Conservation (phyloP, 2,888 invertebrate genomes). For the Pycnomerus fuliginosus region DNA sequence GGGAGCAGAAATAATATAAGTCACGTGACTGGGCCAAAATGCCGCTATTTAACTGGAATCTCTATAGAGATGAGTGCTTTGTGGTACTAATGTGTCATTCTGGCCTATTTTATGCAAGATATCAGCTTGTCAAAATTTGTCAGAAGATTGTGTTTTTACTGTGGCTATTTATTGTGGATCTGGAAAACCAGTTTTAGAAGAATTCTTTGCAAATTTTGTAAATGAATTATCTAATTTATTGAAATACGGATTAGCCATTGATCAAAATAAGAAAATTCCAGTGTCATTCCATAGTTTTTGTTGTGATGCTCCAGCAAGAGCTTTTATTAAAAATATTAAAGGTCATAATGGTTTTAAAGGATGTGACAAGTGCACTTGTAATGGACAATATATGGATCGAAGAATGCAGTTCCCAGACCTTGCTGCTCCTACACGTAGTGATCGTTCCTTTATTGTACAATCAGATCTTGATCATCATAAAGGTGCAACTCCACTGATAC, state of each 20-base stretch:
- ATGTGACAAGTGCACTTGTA: slow-evolving; percentile 30
- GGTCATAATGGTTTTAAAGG: slow-evolving; percentile 30
- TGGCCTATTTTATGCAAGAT: slow-evolving; percentile 25
- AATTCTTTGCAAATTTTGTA: slow-evolving; percentile 24
- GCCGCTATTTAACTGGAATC: too few species aligned
- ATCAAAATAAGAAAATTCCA: slow-evolving; percentile 4
- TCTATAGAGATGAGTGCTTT: too few species aligned
- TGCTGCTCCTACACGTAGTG: slow-evolving; percentile 26
- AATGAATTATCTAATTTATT: slow-evolving; percentile 16
- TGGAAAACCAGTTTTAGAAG: slow-evolving; percentile 23
- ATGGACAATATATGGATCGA: slow-evolving; percentile 23
- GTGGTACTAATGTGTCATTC: slow-evolving; percentile 12
- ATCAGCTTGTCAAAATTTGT: not conserved
- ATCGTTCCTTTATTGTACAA: slow-evolving; percentile 18
- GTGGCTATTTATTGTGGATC: slow-evolving; percentile 25
- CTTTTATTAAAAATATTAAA: slow-evolving; percentile 25
- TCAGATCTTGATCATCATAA: slow-evolving; percentile 23
- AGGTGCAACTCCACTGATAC: slow-evolving; percentile 20
- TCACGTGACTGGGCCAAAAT: too few species aligned
- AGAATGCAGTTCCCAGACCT: slow-evolving; percentile 27
- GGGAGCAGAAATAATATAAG: too few species aligned
- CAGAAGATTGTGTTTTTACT: slow-evolving; percentile 7
- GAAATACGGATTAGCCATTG: slow-evolving; percentile 14
- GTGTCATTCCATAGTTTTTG: slow-evolving; percentile 18
- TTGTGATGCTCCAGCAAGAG: slow-evolving; percentile 27